Evolutionary conservation across 2,888 invertebrate genomes (phyloP).

Genomic region (Mythimna impura): DNA sequence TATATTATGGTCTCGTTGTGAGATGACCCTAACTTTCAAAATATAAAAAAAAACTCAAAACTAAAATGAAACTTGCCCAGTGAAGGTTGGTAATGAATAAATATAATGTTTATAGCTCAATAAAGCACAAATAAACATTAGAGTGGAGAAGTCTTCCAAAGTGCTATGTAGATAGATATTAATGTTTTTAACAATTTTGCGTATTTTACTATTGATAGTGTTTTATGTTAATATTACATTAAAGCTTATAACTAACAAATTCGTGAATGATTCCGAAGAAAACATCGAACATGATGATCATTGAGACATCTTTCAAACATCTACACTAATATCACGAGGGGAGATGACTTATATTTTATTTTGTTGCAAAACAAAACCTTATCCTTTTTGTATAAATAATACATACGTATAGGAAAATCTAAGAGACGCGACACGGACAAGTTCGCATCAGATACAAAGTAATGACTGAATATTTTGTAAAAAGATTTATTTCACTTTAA

Average conservation of each 20-base stretch:
- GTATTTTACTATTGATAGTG: conserved; percentile 49
- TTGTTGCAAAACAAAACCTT: conserved; percentile 64
- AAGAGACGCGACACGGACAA: conserved; percentile 53
- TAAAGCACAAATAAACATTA: conserved; percentile 65
- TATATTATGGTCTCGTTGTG: neutral
- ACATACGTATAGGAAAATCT: conserved; percentile 53
- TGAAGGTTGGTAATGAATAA: conserved; percentile 18
- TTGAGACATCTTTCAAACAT: conserved; percentile 73
- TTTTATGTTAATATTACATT: conserved; percentile 72
- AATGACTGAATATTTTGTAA: conserved; percentile 55
- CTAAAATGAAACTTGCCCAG: conserved; percentile 40
- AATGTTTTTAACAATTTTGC: conserved; percentile 50
- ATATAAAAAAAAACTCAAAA: conserved; percentile 32
- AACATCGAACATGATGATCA: conserved; percentile 73
- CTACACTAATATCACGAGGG: conserved; percentile 88
- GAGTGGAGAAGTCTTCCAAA: conserved; percentile 64
- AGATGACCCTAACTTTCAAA: neutral
- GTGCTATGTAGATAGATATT: conserved; percentile 25
- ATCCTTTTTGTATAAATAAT: conserved; percentile 54
- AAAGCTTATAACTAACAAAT: conserved; percentile 86
- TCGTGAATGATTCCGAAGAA: conserved; percentile 80
- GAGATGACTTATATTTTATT: conserved; percentile 75
- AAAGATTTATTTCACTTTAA: conserved; percentile 51
- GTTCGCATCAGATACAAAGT: conserved; percentile 50
- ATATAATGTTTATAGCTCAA: conserved; percentile 28